Conservation (phyloP, 2,888 invertebrate genomes). For the Oxystoma pomonae region DNA sequence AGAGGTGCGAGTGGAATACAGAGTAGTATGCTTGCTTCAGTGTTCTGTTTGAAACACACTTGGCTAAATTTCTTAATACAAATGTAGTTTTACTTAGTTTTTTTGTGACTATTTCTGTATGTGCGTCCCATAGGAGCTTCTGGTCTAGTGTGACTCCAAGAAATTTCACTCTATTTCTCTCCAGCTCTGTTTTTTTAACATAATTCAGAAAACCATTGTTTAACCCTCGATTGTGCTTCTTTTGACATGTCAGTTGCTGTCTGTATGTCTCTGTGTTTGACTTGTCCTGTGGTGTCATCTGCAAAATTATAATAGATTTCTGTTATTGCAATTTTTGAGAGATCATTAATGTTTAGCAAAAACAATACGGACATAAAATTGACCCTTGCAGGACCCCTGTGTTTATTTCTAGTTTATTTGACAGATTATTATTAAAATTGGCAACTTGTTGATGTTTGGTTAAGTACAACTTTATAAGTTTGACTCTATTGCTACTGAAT, state of each 20-base stretch:
- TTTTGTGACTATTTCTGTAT: neutral
- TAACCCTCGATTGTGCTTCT: neutral
- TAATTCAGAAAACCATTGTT: neutral
- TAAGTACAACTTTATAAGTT: too few species aligned
- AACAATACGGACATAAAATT: neutral
- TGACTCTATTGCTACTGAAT: too few species aligned
- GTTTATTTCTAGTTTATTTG: too few species aligned
- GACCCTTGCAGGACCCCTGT: too few species aligned
- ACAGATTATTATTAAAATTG: too few species aligned
- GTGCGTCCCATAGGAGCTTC: neutral
- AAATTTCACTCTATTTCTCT: neutral
- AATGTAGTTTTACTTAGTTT: neutral
- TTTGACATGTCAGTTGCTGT: neutral
- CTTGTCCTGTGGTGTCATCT: neutral
- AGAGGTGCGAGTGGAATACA: neutral
- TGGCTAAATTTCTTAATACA: neutral
- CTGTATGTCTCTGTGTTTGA: neutral
- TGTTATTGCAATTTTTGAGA: neutral
- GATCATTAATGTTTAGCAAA: too few species aligned
- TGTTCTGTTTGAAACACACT: too few species aligned
- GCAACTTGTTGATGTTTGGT: too few species aligned
- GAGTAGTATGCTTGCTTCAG: too few species aligned
- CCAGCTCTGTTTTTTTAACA: neutral
- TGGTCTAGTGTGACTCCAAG: neutral
- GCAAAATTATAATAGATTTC: neutral